These are phyloP conservation scores for Platycheirus rosarum DNA, from an alignment of 2,888 invertebrate genomes.

Conservation along the genomic window DNA sequence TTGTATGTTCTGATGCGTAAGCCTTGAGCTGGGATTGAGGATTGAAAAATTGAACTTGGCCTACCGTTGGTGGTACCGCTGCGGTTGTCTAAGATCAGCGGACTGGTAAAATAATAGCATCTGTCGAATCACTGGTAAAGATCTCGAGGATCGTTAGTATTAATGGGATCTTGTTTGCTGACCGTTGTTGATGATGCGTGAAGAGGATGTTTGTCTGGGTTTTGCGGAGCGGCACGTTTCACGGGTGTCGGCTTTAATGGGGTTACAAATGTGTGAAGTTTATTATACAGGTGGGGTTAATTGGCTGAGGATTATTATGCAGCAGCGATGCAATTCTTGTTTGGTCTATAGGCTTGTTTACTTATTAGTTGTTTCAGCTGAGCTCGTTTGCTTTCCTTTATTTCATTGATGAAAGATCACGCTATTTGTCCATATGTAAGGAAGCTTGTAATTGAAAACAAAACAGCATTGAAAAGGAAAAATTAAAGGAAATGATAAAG, in stretches of 20 bases:
- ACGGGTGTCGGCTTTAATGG: constrained; percentile 60
- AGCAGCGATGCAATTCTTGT: constrained; percentile 40
- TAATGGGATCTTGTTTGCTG: constrained; percentile 64
- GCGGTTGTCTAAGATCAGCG: constrained; percentile 27
- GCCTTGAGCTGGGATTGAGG: constrained; percentile 27
- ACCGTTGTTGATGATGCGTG: constrained; percentile 55
- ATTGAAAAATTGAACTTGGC: constrained; percentile 72
- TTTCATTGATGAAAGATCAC: constrained; percentile 21
- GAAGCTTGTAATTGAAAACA: constrained; percentile 15
- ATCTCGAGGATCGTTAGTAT: constrained; percentile 58
- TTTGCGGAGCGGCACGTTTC: neutral
- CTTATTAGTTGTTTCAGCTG: neutral
- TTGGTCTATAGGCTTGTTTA: constrained; percentile 7
- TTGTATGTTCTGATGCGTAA: constrained; percentile 11
- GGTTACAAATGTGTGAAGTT: constrained; percentile 68
- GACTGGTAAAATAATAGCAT: constrained; percentile 39
- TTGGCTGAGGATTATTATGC: constrained; percentile 40
- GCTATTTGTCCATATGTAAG: neutral
- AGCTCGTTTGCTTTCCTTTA: too few relatives aligned
- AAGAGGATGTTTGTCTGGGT: constrained; percentile 45
- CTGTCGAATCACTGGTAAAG: constrained; percentile 56
- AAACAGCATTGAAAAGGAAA: neutral
- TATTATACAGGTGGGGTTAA: constrained; percentile 65
- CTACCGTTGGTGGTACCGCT: constrained; percentile 58
- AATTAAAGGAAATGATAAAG: too few relatives aligned